Conservation (phyloP, 2,113 vertebrate genomes). For the Brachyhypopomus occidentalis region DNA sequence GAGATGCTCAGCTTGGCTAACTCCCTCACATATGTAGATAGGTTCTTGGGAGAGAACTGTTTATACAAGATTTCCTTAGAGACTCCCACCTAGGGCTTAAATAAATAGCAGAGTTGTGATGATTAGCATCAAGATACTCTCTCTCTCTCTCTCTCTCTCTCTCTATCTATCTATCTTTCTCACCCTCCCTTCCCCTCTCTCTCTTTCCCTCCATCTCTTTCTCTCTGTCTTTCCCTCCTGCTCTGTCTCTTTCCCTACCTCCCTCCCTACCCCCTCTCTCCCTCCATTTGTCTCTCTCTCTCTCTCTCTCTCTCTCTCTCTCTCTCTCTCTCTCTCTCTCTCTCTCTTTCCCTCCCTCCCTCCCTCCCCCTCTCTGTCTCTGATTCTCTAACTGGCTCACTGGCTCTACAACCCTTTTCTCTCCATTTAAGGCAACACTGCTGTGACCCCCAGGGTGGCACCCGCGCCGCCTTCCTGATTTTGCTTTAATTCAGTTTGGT, state of each 20-base stretch:
- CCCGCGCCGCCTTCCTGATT: slow-evolving; percentile 18
- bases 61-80: slow-evolving; percentile 77
- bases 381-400: not conserved
- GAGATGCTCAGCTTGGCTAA: slow-evolving; percentile 73
- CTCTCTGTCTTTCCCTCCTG: too few relatives aligned
- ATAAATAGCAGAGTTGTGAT: slow-evolving; percentile 70
- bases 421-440: slow-evolving; percentile 28
- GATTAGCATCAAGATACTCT: slow-evolving; percentile 70
- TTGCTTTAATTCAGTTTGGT: slow-evolving; percentile 31
- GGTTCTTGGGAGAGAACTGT: slow-evolving; percentile 70
- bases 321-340: not conserved
- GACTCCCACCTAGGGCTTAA: slow-evolving; percentile 76
- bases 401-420: not conserved
- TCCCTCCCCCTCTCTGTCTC: slow-evolving; percentile 12
- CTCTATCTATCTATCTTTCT: too few relatives aligned
- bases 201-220: too few relatives aligned
- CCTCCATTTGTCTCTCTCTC: slow-evolving; percentile 55
- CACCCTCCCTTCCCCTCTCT: too few relatives aligned
- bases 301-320: slow-evolving; percentile 42
- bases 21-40: slow-evolving; percentile 73
- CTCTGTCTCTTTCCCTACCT: too few relatives aligned
- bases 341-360: not conserved
- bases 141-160: not conserved
- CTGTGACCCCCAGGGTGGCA: slow-evolving; percentile 7
- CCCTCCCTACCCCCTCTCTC: slow-evolving; percentile 42